Evolutionary conservation across 2,888 invertebrate genomes (phyloP), one percentile per base, ranked within the genome.

Genomic region (Sphecodes monilicornis): DNA sequence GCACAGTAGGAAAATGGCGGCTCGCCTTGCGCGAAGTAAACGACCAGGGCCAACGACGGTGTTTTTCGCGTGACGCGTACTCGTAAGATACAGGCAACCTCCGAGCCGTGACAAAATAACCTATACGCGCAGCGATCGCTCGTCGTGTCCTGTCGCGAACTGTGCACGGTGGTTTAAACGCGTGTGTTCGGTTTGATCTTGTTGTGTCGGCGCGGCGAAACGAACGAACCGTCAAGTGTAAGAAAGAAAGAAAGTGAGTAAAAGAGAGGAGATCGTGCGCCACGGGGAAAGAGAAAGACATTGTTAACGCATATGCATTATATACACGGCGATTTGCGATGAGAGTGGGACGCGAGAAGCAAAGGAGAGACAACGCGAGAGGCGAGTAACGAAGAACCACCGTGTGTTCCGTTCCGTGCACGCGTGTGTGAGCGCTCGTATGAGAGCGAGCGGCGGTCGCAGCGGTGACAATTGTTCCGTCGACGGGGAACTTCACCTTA

Each of bases 1-100:
- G 76, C 70, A 73, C 78, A 83, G 84, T 88, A 89, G 88, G 85
- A 90, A 90, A 90, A 90, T 90, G 90, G 90, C 90, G 90, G 88
- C 89, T 78, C 78, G 88, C 81, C 84, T 88, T 80, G 80, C 85
- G 81, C 81, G 85, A 83, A 79, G 87, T 85, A 82, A 84, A 84
- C 82, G 75, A 80, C 76, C 84, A 90, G 82, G 81, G 50, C 57
- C 81, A 68, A 79, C 76, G 71, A 80, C 73, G 68, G 72, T 60
- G 71, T 69, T 69, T 73, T 60, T 54, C 60, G 79, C 13, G 57
- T 80, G 77, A 82, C 72, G 69, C 66, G 60, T 64, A 50, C 68
- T 3, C 10, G n/a, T n/a, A n/a, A 54, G 54, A 39, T 39, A 39
- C 39, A 4, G 4, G 46, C 76, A 32, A 68, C 1, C 22, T 1